Evolutionary conservation across 2,797 vertebrate genomes (phyloP), one percentile per base, ranked within the genome.

Genomic region (Gymnoscopelus microlampas): DNA sequence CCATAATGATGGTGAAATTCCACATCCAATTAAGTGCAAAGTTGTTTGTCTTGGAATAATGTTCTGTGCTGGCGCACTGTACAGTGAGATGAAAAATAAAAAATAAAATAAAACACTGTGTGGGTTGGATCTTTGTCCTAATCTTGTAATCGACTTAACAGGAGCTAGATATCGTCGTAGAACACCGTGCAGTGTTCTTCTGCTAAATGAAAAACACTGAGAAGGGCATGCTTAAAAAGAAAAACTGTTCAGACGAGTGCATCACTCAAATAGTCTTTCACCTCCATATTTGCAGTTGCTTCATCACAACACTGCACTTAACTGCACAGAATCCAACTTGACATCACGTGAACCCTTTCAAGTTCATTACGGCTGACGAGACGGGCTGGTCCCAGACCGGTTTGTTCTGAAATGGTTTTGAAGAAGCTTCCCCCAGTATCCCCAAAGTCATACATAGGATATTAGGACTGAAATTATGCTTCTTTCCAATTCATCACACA

Each of bases 401-500:
- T 70, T 60, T 26, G 13, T 23, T 70, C n/a, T 26, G 2, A 60
- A 39, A 26, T 57, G 35, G 53, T 14, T 35, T 12, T 6, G 3
- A 3, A 50, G 26, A 19, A 9, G 47, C 1, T n/a, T 10, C 39
- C 55, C 13, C n/a, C 59, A n/a, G 3, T 8, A 10, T 62, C 13
- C 13, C 73, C 48, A 53, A 60, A 73, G 1, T 57, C 32, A 64
- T 48, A 49, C 48, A 58, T 63, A 24, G 35, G 13, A 58, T 49
- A 62, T 15, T 59, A 10, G 1, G 4, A 53, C 23, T 7, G 11
- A 32, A 54, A 19, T 50, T 13, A 64, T 44, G 53, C 47, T 63
- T 8, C 13, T 51, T 1, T 44, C 39, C 39, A 44, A 44, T 44
- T 57, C 5, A 61, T 63, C 60, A 74, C 19, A 19, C 29, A 62